Percentiles rank a stretch among this genome's conserved stretches.
phyloP scores from a whole-genome alignment of 1,140 invertebrate species.

The Fopius arisanus region DNA sequence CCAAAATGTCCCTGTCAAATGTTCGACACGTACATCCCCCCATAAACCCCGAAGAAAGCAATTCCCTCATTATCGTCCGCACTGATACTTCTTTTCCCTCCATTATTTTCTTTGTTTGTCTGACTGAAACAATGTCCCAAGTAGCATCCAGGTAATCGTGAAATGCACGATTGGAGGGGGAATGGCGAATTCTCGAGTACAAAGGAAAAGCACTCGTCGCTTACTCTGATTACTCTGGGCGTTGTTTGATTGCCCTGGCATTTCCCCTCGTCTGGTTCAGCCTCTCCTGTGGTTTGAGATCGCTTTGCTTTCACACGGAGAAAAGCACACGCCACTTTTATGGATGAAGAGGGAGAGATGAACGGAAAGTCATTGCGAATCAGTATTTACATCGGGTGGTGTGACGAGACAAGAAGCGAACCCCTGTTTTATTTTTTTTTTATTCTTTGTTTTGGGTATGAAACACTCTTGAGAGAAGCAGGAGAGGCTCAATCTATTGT shows the following conservation, averaged over 20 bases:
- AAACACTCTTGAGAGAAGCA: slow-evolving; percentile 6
- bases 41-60: neutral
- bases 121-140: neutral
- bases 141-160: neutral
- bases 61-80: neutral
- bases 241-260: neutral
- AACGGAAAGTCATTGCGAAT: slow-evolving; percentile 2
- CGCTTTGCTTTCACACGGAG: neutral
- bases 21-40: too few relatives aligned
- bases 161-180: neutral
- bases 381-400: neutral
- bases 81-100: neutral
- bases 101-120: neutral
- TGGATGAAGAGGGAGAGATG: neutral
- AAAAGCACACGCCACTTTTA: neutral
- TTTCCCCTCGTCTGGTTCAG: neutral
- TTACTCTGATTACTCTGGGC: slow-evolving; percentile 25
- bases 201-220: slow-evolving; percentile 19
- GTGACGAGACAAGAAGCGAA: neutral
- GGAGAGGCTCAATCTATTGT: neutral
- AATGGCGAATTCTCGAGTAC: slow-evolving; percentile 3
- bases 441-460: neutral
- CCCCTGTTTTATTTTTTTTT: neutral
- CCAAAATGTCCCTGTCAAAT: too few relatives aligned
- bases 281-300: neutral